A percentile compares a stretch with the other conserved stretches of the same genome.
These are phyloP conservation scores for Meloidogyne exigua DNA, from an alignment of 1,140 invertebrate species.

Conservation along the genomic window DNA sequence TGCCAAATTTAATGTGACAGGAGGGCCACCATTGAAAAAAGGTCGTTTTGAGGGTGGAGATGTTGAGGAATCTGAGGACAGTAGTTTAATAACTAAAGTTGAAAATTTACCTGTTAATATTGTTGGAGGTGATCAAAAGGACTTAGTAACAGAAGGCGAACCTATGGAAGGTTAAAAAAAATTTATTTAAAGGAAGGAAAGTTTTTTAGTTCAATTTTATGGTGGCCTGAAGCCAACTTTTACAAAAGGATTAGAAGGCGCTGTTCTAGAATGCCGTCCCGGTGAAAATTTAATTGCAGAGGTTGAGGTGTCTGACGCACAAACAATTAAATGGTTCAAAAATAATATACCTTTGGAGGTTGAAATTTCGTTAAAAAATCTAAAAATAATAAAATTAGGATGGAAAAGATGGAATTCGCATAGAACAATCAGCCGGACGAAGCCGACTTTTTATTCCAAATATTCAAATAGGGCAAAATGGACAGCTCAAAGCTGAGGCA, in stretches of 20 bases:
- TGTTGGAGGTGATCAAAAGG: background rate
- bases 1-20: constrained; percentile 48
- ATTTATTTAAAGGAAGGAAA: background rate
- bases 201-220: constrained; percentile 13
- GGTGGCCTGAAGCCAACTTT: constrained; percentile 26
- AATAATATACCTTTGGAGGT: constrained; percentile 53
- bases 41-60: constrained; percentile 19
- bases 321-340: constrained; percentile 50
- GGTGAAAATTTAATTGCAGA: constrained; percentile 27
- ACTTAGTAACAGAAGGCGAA: background rate
- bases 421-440: constrained; percentile 25
- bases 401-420: constrained; percentile 51
- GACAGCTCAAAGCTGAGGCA: constrained; percentile 44
- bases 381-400: constrained; percentile 28
- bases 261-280: constrained; percentile 15
- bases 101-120: background rate
- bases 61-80: constrained; percentile 25
- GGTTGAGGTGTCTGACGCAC: constrained; percentile 39
- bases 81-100: background rate
- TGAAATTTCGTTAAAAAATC: background rate
- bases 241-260: constrained; percentile 10
- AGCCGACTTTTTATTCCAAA: constrained; percentile 45
- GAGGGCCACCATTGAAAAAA: constrained; percentile 27
- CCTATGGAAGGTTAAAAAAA: constrained; percentile 5
- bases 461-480: constrained; percentile 41